A percentile compares a stretch with the other conserved stretches of the same genome.
Evolutionary conservation across 2,888 invertebrate species (phyloP).

Genomic region (Notodonta dromedarius): DNA sequence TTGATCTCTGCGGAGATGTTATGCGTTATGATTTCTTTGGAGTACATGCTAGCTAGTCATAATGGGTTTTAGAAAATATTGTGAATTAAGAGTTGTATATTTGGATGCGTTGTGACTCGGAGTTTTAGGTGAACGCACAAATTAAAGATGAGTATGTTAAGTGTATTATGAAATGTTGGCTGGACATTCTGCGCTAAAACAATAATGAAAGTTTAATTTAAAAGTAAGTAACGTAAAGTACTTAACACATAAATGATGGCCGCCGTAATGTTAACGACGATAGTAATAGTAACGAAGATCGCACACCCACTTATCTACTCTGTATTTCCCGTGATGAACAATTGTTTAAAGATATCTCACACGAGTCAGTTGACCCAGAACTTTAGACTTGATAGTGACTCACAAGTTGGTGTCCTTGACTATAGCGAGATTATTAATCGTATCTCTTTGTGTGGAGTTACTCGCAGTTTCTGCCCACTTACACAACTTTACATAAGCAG

Average conservation of each 20-base stretch:
- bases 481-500: neutral
- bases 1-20: neutral
- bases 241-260: too few relatives aligned
- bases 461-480: neutral
- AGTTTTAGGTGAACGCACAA: too few relatives aligned
- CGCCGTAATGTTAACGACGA: too few relatives aligned
- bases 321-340: neutral
- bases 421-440: slow-evolving; percentile 1
- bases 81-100: too few relatives aligned
- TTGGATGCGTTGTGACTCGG: too few relatives aligned
- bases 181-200: too few relatives aligned
- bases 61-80: neutral
- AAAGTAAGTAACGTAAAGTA: too few relatives aligned
- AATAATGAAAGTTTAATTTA: too few relatives aligned
- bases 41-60: neutral
- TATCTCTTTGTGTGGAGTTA: slow-evolving; percentile 1
- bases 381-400: slow-evolving; percentile 2
- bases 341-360: neutral
- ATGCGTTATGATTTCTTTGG: neutral
- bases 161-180: too few relatives aligned
- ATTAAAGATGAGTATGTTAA: too few relatives aligned
- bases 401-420: neutral
- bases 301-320: neutral
- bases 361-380: slow-evolving; percentile 1
- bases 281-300: too few relatives aligned